Evolutionary conservation across 2,797 vertebrate genomes (phyloP).

Genomic region (Telmatherina bonti): DNA sequence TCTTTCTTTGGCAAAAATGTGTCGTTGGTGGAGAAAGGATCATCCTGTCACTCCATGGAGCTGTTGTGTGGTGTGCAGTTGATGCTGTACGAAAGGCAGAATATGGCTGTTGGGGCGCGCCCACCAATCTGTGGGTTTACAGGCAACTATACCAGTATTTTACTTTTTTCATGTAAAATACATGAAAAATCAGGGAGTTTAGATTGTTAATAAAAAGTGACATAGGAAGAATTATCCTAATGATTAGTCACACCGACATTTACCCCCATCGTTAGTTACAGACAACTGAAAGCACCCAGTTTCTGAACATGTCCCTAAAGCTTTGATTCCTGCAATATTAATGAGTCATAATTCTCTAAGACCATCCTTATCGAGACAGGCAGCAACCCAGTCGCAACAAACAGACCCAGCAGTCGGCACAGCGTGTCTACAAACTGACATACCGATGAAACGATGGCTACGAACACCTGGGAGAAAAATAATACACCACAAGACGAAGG

Average conservation of each 20-base stretch:
- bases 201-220: slow-evolving; percentile 1
- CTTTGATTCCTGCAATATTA: background rate
- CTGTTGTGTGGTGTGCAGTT: slow-evolving; percentile 37
- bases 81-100: slow-evolving; percentile 42
- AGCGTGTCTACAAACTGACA: background rate
- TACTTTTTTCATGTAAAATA: background rate
- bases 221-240: background rate
- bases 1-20: slow-evolving; percentile 67
- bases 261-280: background rate
- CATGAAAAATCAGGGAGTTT: background rate
- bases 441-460: background rate
- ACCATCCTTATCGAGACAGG: too few relatives aligned
- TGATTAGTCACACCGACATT: background rate
- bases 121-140: slow-evolving; percentile 8
- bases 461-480: background rate
- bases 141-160: background rate
- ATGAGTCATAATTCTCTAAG: too few relatives aligned
- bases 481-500: slow-evolving; percentile 5
- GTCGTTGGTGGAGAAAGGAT: slow-evolving; percentile 60
- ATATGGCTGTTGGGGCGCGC: slow-evolving; percentile 15
- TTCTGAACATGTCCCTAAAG: background rate
- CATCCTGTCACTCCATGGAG: slow-evolving; percentile 53
- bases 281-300: background rate
- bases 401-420: background rate
- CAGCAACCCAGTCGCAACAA: too few relatives aligned